phyloP scores from a whole-genome alignment of 2,888 invertebrate genomes.

The Nomada flava region DNA sequence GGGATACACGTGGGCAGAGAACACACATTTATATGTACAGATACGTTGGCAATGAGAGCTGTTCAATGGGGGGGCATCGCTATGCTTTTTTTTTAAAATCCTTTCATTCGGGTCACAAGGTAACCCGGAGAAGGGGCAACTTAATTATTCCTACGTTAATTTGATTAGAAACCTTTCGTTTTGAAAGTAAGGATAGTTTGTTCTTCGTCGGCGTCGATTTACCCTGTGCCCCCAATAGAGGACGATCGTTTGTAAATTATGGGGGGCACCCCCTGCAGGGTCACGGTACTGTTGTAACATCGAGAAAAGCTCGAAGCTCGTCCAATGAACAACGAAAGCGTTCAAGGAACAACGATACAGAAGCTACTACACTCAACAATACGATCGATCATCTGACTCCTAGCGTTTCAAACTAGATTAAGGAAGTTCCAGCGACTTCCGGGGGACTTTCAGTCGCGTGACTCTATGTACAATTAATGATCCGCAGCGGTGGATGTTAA shows the following conservation, averaged over 20 bases:
- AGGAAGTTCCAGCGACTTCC: conserved; percentile 9
- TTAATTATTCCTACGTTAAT: background rate
- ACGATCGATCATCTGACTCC: conserved; percentile 5
- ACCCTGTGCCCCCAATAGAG: conserved; percentile 4
- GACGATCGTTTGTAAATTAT: conserved; percentile 3
- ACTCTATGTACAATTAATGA: conserved; percentile 37
- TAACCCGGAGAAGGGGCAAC: too few species aligned
- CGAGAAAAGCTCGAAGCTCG: conserved; percentile 61
- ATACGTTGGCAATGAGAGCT: conserved; percentile 27
- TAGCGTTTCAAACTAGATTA: conserved; percentile 7
- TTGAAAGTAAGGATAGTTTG: background rate
- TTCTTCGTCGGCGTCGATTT: background rate
- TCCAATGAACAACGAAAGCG: conserved; percentile 52
- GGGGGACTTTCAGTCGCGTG: background rate
- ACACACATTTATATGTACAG: conserved; percentile 66
- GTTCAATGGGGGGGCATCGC: too few species aligned
- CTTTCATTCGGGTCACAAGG: too few species aligned
- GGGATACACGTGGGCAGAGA: conserved; percentile 69
- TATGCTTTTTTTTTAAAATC: too few species aligned
- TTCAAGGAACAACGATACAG: conserved; percentile 47
- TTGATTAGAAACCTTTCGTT: background rate
- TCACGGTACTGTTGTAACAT: conserved; percentile 39
- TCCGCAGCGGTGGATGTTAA: conserved; percentile 1
- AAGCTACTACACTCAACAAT: conserved; percentile 40
- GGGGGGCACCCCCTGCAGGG: conserved; percentile 2